Base-by-base conservation (phyloP, 2,888 invertebrate genomes). In the Rhamphomyia laevipes region DNA sequence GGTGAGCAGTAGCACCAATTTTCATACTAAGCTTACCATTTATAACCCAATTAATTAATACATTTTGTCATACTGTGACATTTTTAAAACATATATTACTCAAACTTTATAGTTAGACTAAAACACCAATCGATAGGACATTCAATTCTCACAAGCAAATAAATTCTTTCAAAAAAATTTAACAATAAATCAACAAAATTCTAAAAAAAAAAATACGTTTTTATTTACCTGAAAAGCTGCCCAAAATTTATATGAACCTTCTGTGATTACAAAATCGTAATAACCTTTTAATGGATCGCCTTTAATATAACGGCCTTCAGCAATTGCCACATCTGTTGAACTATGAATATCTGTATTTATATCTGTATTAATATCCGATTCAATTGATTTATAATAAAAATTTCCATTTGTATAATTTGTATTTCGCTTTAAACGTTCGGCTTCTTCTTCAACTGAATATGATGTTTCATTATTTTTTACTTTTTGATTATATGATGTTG, bases 191-290 rank as follows among this genome's bases (percentile, higher is more conserved):
- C n/a, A n/a, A n/a, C n/a, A 17, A 15, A 15, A 18, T 35, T 43
- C 13, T 38, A 13, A 27, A 17, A 30, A 45, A 16, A 51, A 31
- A 38, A 23, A 27, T 10, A 41, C 17, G 30, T 21, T 21, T 27
- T 7, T 27, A 27, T 7, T 68, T 67, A 86, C 87, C 77, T 89
- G 88, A 67, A 89, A 89, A 10, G 76, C 85, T 33, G 88, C 86
- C 88, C 88, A 89, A 70, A 89, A 89, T 65, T 89, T 89, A 70
- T 87, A 89, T 16, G 87, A 88, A 3, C 87, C 87, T 65, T 89
- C 89, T 60, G 86, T 89, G 62, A 89, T 87, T 56, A 88, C 76
- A 70, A 89, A 89, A 67, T 89, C 88, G 63, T 88, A 88, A 68
- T 89, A 89, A 0, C 84, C 84, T 33, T 80, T 81, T 77, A 86